Percentiles rank a stretch among this genome's conserved stretches.
Conservation (phyloP, 1,140 invertebrate species). For the Eciton burchellii region DNA sequence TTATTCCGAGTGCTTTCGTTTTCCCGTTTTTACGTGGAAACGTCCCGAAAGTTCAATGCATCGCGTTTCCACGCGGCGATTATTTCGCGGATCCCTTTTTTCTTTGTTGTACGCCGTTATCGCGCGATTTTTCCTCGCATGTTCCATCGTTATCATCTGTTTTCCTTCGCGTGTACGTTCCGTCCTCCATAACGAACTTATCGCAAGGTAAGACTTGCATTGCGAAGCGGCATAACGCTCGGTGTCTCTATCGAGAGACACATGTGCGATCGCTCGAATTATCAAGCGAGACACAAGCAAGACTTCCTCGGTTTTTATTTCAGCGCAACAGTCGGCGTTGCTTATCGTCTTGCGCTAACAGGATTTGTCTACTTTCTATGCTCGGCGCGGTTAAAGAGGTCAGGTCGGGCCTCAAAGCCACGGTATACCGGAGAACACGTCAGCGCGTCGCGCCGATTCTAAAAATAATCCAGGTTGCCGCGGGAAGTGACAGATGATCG, state of each 20-base stretch:
- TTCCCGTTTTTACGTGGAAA: background rate
- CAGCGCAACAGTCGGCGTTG: background rate
- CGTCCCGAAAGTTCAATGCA: background rate
- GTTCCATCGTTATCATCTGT: conserved; percentile 7
- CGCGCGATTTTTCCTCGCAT: background rate
- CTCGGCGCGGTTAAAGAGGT: conserved; percentile 35
- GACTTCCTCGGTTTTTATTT: conserved; percentile 12
- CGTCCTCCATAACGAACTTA: background rate
- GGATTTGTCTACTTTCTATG: conserved; percentile 50
- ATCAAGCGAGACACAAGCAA: conserved; percentile 28
- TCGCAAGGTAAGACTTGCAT: background rate
- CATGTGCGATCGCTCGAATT: conserved; percentile 23
- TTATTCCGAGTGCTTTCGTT: background rate
- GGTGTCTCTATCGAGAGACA: conserved; percentile 18
- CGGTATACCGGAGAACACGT: conserved; percentile 6
- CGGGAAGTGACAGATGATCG: conserved; percentile 19
- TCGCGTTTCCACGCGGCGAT: background rate
- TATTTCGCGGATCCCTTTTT: background rate
- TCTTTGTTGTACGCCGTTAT: background rate
- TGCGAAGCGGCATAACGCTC: background rate
- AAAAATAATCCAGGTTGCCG: conserved; percentile 46
- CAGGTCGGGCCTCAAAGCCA: conserved; percentile 45
- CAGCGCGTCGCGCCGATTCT: conserved; percentile 32
- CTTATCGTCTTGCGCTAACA: conserved; percentile 46
- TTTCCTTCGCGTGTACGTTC: background rate